Evolutionary conservation across 2,797 vertebrate genomes (phyloP), one percentile per base, ranked within the genome.

Genomic region (Sebastes wilsoni): DNA sequence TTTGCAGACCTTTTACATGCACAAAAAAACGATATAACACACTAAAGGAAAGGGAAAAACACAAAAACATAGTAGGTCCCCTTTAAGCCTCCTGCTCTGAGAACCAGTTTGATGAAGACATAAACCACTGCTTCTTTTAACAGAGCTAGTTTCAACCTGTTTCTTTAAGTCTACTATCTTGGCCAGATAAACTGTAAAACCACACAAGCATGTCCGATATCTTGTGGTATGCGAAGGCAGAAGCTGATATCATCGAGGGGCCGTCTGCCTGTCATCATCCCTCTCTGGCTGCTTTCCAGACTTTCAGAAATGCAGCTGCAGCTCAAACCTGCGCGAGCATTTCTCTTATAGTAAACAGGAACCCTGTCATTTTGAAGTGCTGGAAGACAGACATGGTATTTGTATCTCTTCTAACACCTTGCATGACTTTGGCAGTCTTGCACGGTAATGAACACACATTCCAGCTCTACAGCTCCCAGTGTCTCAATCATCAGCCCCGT

Each of bases 191-290:
- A 89, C 81, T 32, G 79, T 87, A 81, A 85, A 89, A 84, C 75
- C 87, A 89, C 87, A 90, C 90, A 79, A 89, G 88, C 87, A 90
- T 88, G 93, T 86, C 90, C 66, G 74, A 94, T 93, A 93, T 87
- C 82, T 87, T 28, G 71, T 87, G 92, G 91, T 87, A 94, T 93
- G 92, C 78, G 10, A 59, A 72, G 32, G 86, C 80, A 89, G 90
- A 93, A 4, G 78, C 85, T 88, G 93, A 94, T 93, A 93, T 61
- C 80, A 84, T 71, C 34, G 58, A 80, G 90, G 79, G 88, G 80
- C 86, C 14, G 82, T 81, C 85, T 79, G 90, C 90, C 90, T 93
- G 90, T 92, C 93, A 92, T 90, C 94, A 82, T 83, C 73, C 87
- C 72, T 85, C 80, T 77, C 82, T 92, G 91, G 93, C 90, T 80